Evolutionary conservation across 1,140 invertebrate species (phyloP), one percentile per base, ranked within the genome.

Genomic region (Calycopis cecrops): DNA sequence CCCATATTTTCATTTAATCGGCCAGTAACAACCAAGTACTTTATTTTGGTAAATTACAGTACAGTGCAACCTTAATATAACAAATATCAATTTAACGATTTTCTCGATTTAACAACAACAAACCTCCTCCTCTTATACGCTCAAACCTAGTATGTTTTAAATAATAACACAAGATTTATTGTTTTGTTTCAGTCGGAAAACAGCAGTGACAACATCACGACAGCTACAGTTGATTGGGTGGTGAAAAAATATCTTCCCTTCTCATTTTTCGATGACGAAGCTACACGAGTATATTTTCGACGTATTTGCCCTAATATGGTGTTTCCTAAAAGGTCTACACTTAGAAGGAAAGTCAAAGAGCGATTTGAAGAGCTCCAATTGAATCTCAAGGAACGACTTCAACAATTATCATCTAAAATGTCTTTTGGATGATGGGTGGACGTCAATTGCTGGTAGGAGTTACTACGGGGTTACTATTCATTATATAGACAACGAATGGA

Each of bases 361-460:
- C 57, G 59, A 63, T 69, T 65, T 69, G 42, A 60, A 66, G 42
- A 52, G 34, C 56, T 74, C 42, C 49, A 72, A 63, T 53, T 55
- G 51, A 58, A 59, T 63, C 52, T 71, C 47, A 71, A 67, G 59
- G 44, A 62, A 65, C 55, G 55, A 63, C 63, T 63, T 57, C 51
- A 67, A 65, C 57, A 71, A 63, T 62, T 59, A 48, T 58, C 58
- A 61, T 79, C 65, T 48, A 76, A 72, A 66, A 70, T 76, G 40
- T 73, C 70, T n/a, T 76, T 77, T 66, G 72, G 65, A 74, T 61
- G 73, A 79, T 71, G 71, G 63, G 49, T 79, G 67, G 71, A 72
- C 70, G 52, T 72, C 67, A 57, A 57, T 57, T 54, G 63, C 62
- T 58, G 54, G 61, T 64, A 62, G 60, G 52, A 65, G 62, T 55